Base-by-base conservation (phyloP, 2,113 vertebrate genomes). In the Ellobius talpinus region DNA sequence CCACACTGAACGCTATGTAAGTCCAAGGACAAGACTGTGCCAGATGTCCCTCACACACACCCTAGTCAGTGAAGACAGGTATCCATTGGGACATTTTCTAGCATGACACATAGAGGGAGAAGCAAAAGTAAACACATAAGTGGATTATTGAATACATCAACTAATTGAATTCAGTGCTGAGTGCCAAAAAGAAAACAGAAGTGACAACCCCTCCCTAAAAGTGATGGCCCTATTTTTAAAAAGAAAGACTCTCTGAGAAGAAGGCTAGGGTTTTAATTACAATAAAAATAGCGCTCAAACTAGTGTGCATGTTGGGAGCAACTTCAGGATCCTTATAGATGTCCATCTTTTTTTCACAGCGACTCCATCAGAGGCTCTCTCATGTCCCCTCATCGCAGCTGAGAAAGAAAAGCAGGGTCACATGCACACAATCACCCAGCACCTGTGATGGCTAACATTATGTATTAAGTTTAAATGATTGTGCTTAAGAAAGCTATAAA, bases 271-370 rank as follows among this genome's bases (percentile, higher is more conserved):
- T 70, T 24, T 70, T 55, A 81, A 55, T 33, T 33, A 31, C 23
- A 87, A 66, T 39, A 58, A 87, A 96, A 87, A 61, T 24, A 61
- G 42, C 29, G 47, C 68, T 70, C 70, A 94, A 93, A n/a, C 58
- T 36, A 73, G 45, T 26, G 7, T 29, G 47, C 50, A 19, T 82
- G n/a, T 63, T 74, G 78, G 72, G 87, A 65, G 58, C 33, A 23
- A 19, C 74, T 76, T 91, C 74, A 68, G 33, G 26, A n/a, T 39
- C 8, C 55, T 68, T 94, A 36, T 4, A 39, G 1, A 23, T 33
- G 36, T 21, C 72, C 66, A 61, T 61, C 65, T 26, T 70, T 52
- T 42, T 29, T 55, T 42, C 45, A 55, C 4, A 85, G 45, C 29
- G 36, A 68, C 39, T 42, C 50, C 19, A 0, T 36, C 17, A 63